Evolutionary conservation across 2,797 vertebrate species (phyloP).

Genomic region (Hemibagrus guttatus): DNA sequence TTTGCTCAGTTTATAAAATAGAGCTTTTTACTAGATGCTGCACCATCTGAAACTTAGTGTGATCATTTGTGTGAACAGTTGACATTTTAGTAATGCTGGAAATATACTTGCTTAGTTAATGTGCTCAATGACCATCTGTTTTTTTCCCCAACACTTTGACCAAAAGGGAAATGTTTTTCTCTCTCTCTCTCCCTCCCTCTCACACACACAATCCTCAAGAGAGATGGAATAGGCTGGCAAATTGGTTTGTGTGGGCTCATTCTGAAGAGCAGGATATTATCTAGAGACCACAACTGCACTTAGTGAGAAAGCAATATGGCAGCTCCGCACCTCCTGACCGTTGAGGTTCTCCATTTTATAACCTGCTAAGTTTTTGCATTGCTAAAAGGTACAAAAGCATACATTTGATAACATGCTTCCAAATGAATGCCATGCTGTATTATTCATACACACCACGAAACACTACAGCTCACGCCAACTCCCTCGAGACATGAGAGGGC

Average conservation of each 20-base stretch:
- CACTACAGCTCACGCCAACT: not conserved
- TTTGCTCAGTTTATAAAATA: not conserved
- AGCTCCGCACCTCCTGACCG: conserved; percentile 1
- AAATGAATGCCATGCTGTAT: not conserved
- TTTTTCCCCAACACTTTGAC: not conserved
- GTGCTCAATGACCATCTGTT: not conserved
- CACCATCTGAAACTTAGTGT: not conserved
- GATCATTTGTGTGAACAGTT: not conserved
- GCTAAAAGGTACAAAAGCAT: not conserved
- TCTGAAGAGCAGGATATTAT: conserved; percentile 15
- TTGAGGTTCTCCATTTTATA: conserved; percentile 9
- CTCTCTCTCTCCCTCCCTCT: no score
- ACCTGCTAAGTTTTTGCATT: not conserved
- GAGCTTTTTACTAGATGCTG: not conserved
- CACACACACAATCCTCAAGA: not conserved
- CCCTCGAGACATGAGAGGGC: not conserved
- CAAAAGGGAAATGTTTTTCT: not conserved
- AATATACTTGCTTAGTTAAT: not conserved
- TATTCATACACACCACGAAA: conserved; percentile 4
- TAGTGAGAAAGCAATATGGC: conserved; percentile 21
- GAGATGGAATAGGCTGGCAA: conserved; percentile 16
- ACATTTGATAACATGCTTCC: not conserved
- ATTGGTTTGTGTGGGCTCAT: conserved; percentile 30
- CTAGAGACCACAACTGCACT: conserved; percentile 10
- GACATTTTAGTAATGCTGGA: not conserved